A percentile compares a stretch with the other conserved stretches of the same genome.
Conservation (phyloP, 2,888 invertebrate species). For the Petrolisthes manimaculis region DNA sequence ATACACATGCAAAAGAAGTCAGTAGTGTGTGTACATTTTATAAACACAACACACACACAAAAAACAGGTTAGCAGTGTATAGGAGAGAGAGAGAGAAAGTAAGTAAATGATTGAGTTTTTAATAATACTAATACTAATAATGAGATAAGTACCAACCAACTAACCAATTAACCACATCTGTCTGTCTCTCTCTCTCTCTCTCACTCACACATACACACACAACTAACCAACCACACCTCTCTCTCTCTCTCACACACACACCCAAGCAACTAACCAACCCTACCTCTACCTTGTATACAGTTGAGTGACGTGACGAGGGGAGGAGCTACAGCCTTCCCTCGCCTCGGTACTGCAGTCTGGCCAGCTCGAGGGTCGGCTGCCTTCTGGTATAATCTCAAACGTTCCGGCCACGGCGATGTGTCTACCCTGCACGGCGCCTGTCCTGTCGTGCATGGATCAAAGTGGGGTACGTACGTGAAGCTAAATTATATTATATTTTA, state of each 20-base stretch:
- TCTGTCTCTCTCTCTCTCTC: no score
- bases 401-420: constrained; percentile 70
- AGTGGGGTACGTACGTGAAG: constrained; percentile 68
- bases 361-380: constrained; percentile 70
- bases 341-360: constrained; percentile 67
- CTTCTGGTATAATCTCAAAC: constrained; percentile 72
- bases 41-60: no score
- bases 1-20: not conserved
- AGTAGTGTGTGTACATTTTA: not conserved
- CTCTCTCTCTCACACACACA: not conserved
- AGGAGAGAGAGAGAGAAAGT: no score
- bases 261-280: not conserved
- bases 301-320: constrained; percentile 66
- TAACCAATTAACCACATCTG: no score
- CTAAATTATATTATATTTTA: not conserved
- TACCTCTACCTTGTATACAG: constrained; percentile 23
- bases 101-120: no score
- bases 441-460: constrained; percentile 71
- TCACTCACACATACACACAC: not conserved
- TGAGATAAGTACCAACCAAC: no score
- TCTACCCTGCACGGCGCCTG: constrained; percentile 73
- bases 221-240: not conserved
- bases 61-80: no score
- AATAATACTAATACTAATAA: no score
- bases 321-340: constrained; percentile 69